Percentiles rank a stretch among this genome's conserved stretches.
Conservation (phyloP, 1,140 invertebrate species). For the Holcopasites calliopsidis region DNA sequence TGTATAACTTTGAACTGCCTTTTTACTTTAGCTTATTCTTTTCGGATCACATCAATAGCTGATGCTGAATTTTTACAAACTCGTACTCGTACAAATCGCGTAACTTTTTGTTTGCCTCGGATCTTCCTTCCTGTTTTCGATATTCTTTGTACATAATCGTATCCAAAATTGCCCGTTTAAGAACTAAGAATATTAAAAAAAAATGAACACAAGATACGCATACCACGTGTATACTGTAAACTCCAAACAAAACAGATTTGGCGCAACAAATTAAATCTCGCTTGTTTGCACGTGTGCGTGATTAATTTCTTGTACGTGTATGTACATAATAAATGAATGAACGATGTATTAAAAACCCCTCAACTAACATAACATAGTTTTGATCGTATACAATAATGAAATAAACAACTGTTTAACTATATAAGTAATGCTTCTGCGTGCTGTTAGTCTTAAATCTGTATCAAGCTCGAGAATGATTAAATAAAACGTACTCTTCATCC, state of each 20-base stretch:
- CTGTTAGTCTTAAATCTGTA: neutral
- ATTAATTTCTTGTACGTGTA: neutral
- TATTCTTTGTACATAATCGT: neutral
- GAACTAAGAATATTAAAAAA: neutral
- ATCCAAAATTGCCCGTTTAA: neutral
- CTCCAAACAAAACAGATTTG: neutral
- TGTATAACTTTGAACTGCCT: neutral
- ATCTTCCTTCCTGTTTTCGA: neutral
- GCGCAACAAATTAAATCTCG: neutral
- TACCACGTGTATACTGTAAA: neutral
- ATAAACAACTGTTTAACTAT: neutral
- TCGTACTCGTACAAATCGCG: no score
- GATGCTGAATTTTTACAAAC: no score
- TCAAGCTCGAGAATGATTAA: no score
- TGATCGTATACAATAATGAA: neutral
- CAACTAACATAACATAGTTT: neutral
- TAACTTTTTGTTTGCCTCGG: no score
- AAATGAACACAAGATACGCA: neutral
- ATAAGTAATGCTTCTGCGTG: neutral
- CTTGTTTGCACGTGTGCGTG: neutral
- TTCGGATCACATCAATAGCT: no score
- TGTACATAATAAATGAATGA: constrained; percentile 2
- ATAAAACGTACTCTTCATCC: no score
- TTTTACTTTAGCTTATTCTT: no score
- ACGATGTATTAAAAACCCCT: neutral